A percentile compares a stretch with the other conserved stretches of the same genome.
These are phyloP conservation scores for Drosophila sturtevanti DNA, from an alignment of 1,140 invertebrate species.

Conservation along the genomic window DNA sequence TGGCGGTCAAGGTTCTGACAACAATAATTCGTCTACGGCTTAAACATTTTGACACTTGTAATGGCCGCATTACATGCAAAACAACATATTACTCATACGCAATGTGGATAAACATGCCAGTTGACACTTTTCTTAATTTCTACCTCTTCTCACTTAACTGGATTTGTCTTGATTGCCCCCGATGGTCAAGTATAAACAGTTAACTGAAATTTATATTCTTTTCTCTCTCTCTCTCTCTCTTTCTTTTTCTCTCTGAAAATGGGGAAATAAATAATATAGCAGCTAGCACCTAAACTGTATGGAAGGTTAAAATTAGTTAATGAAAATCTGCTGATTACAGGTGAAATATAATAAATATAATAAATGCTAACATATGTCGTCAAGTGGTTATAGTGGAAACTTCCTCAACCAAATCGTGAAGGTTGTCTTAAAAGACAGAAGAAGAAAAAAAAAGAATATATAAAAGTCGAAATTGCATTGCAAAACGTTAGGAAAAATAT, in stretches of 20 bases:
- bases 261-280: slow-evolving; percentile 56
- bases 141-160: slow-evolving; percentile 7
- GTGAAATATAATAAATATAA: slow-evolving; percentile 48
- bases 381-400: slow-evolving; percentile 27
- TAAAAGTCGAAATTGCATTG: not conserved
- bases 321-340: slow-evolving; percentile 56
- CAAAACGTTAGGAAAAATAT: too few relatives aligned
- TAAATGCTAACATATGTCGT: slow-evolving; percentile 50
- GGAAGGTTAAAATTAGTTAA: slow-evolving; percentile 56
- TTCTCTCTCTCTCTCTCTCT: slow-evolving; percentile 10
- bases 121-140: slow-evolving; percentile 13
- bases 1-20: slow-evolving; percentile 38
- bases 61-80: slow-evolving; percentile 57
- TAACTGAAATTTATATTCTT: not conserved
- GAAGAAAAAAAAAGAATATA: not conserved
- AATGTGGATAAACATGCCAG: slow-evolving; percentile 33
- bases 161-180: too few relatives aligned
- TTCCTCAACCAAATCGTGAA: slow-evolving; percentile 49
- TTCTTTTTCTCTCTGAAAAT: slow-evolving; percentile 34
- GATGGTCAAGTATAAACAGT: slow-evolving; percentile 47
- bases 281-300: not conserved
- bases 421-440: not conserved
- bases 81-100: slow-evolving; percentile 64
- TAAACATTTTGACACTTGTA: slow-evolving; percentile 53
- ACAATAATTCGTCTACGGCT: slow-evolving; percentile 1